Percentiles rank a stretch among this genome's conserved stretches.
These are phyloP conservation scores for Oppia nitens DNA, from an alignment of 1,140 invertebrate genomes.

Conservation along the genomic window DNA sequence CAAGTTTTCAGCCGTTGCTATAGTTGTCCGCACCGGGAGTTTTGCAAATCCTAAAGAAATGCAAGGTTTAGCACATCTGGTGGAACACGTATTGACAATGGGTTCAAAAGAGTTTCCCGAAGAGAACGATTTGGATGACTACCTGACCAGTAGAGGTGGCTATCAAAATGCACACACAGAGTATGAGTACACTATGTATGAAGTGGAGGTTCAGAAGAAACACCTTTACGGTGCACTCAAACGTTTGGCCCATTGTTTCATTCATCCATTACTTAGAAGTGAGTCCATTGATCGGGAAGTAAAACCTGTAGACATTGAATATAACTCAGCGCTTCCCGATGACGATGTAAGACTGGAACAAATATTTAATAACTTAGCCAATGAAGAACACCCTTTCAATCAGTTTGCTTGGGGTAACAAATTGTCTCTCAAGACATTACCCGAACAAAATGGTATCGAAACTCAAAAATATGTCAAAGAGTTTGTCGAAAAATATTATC, in stretches of 20 bases:
- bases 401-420: conserved; percentile 74
- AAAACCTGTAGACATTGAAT: conserved; percentile 70
- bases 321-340: conserved; percentile 6
- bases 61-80: conserved; percentile 77
- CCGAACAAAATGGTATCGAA: conserved; percentile 29
- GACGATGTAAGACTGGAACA: conserved; percentile 36
- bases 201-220: conserved; percentile 68
- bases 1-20: conserved; percentile 28
- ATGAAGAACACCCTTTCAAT: conserved; percentile 47
- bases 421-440: conserved; percentile 49
- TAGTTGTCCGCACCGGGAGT: conserved; percentile 33
- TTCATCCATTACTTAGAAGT: conserved; percentile 63
- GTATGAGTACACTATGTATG: conserved; percentile 61
- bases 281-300: conserved; percentile 72
- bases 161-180: conserved; percentile 65
- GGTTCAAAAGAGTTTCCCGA: conserved; percentile 67
- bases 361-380: conserved; percentile 46
- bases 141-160: conserved; percentile 56
- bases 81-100: conserved; percentile 93
- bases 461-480: conserved; percentile 43
- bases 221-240: conserved; percentile 53
- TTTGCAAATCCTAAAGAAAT: conserved; percentile 45
- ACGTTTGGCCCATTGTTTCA: conserved; percentile 78
- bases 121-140: conserved; percentile 70
- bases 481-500: conserved; percentile 65